These are phyloP conservation scores for Acleris laterana DNA, from an alignment of 2,888 invertebrate species.

Conservation along the genomic window DNA sequence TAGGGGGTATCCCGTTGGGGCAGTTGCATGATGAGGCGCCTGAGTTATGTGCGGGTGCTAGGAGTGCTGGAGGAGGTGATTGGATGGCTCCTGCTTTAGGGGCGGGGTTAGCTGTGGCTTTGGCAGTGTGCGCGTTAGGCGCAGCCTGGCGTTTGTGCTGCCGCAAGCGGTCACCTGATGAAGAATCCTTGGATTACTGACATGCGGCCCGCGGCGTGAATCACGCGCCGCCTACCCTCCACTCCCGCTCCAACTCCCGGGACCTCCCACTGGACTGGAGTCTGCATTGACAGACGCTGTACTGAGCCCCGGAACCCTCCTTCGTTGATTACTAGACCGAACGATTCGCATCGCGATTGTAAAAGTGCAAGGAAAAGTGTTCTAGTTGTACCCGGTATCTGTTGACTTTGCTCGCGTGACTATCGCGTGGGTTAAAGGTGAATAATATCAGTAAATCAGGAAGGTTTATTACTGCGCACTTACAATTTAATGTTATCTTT, in stretches of 20 bases:
- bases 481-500: slow-evolving; percentile 25
- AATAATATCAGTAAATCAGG: slow-evolving; percentile 20
- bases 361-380: slow-evolving; percentile 12
- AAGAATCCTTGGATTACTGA: slow-evolving; percentile 86
- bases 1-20: slow-evolving; percentile 70
- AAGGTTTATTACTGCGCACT: slow-evolving; percentile 29
- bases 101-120: slow-evolving; percentile 82
- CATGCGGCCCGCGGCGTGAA: slow-evolving; percentile 82
- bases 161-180: slow-evolving; percentile 84
- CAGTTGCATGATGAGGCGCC: slow-evolving; percentile 90
- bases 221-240: slow-evolving; percentile 75
- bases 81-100: slow-evolving; percentile 87
- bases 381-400: slow-evolving; percentile 1
- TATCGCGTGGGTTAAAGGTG: slow-evolving; percentile 20
- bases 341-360: slow-evolving; percentile 21
- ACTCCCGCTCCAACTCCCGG: slow-evolving; percentile 73
- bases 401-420: slow-evolving; percentile 19
- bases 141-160: slow-evolving; percentile 86
- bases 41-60: slow-evolving; percentile 87
- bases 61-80: slow-evolving; percentile 77
- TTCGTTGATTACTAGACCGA: slow-evolving; percentile 57
- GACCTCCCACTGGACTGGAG: slow-evolving; percentile 80
- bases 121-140: slow-evolving; percentile 83
- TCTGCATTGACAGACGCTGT: slow-evolving; percentile 81
- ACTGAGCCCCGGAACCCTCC: slow-evolving; percentile 73